Evolutionary conservation across 2,888 invertebrate species (phyloP).

Genomic region (Carabus problematicus): DNA sequence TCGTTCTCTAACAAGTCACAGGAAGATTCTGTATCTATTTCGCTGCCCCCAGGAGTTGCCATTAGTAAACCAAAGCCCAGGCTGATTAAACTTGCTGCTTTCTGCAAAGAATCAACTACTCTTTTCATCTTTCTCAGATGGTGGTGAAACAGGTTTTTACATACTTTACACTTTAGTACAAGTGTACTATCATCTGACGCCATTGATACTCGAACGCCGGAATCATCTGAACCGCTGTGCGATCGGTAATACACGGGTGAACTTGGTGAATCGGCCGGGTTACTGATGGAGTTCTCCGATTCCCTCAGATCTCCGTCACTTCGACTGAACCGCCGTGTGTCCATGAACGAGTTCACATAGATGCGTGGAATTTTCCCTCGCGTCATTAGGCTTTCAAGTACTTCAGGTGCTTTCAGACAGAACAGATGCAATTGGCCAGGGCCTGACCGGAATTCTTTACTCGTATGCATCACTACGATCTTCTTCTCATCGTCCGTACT

Average conservation of each 20-base stretch:
- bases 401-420: constrained; percentile 59
- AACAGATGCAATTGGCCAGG: constrained; percentile 63
- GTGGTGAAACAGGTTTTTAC: constrained; percentile 23
- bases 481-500: constrained; percentile 64
- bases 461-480: constrained; percentile 68
- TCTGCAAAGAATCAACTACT: constrained; percentile 50
- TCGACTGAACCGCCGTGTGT: constrained; percentile 57
- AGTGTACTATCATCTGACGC: constrained; percentile 55
- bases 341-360: constrained; percentile 46
- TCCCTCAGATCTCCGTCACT: constrained; percentile 62
- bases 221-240: constrained; percentile 56
- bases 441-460: constrained; percentile 64
- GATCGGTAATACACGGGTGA: constrained; percentile 54
- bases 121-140: constrained; percentile 2
- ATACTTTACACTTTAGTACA: constrained; percentile 54
- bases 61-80: constrained; percentile 54
- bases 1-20: constrained; percentile 50
- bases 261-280: constrained; percentile 48
- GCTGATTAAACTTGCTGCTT: constrained; percentile 55
- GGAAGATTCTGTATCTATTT: constrained; percentile 57
- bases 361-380: constrained; percentile 58
- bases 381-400: constrained; percentile 60
- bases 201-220: constrained; percentile 55
- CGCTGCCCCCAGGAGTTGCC: constrained; percentile 59
- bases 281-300: constrained; percentile 44